Evolutionary conservation across 2,888 invertebrate species (phyloP), one percentile per base, ranked within the genome.

Genomic region (Xanthorhoe designata): DNA sequence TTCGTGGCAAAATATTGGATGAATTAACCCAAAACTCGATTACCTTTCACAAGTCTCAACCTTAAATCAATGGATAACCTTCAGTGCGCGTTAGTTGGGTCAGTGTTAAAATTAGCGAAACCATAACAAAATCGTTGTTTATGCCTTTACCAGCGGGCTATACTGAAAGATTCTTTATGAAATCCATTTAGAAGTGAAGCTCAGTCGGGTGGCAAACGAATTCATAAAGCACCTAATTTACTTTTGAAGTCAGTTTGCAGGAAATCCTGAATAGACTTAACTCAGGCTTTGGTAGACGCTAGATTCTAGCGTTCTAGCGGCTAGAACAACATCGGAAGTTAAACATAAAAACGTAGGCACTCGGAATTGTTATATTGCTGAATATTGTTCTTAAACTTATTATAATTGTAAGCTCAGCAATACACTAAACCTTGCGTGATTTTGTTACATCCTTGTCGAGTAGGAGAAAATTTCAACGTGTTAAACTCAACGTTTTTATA

Each of bases 91-190:
- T 66, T 69, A 61, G 61, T 65, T 69, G 47, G 68, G 58, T 72
- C 66, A 62, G 63, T 62, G 72, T 71, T 75, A 74, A 73, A 75
- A 77, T 77, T 75, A 75, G 74, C 73, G 59, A 65, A 70, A 72
- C 69, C 70, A 71, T 74, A 71, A 75, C 76, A 74, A 74, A 72
- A 72, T 66, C 61, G 55, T 62, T 69, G 66, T 70, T 70, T 65
- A 65, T 68, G 64, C 57, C 35, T 60, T 49, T 62, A 56, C 63
- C 56, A 65, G 67, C 65, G 24, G 59, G 18, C 51, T 24, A 42
- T 42, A 56, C 49, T 57, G 59, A 63, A 62, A 24, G n/a, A 45
- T 60, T 56, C 62, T 59, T 66, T 66, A 57, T 51, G 18, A 47
- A 62, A 58, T 62, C 38, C 57, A n/a, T 58, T 49, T 53, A 19